Evolutionary conservation across 2,797 vertebrate species (phyloP).

Genomic region (Pangasius djambal): DNA sequence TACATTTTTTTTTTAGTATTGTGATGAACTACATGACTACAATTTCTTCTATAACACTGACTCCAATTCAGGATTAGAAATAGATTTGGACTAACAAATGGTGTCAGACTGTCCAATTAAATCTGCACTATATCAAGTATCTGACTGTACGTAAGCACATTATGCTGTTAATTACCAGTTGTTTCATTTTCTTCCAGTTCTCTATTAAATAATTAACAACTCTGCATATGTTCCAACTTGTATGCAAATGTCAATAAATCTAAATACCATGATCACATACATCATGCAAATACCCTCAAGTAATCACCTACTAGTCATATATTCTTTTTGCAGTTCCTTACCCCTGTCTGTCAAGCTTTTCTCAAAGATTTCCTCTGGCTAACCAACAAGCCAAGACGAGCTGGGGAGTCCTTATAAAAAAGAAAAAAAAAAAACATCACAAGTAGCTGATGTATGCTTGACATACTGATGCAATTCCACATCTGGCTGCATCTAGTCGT

Average conservation of each 20-base stretch:
- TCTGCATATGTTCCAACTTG: not conserved
- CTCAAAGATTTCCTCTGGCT: not conserved
- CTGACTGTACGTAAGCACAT: not conserved
- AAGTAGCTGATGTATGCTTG: conserved; percentile 9
- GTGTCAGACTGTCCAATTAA: not conserved
- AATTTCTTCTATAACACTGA: not conserved
- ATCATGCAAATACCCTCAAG: not conserved
- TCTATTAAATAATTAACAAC: not conserved
- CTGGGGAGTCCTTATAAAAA: not conserved
- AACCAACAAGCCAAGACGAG: not conserved
- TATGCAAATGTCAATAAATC: not conserved
- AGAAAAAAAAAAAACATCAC: not conserved
- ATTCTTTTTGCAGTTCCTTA: not conserved
- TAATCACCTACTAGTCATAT: not conserved
- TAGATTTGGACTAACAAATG: not conserved
- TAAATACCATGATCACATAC: not conserved
- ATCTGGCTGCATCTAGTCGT: not conserved
- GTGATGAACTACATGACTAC: not conserved
- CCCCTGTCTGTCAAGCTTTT: not conserved
- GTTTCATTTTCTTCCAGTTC: not conserved
- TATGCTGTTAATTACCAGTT: not conserved
- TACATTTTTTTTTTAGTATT: not conserved
- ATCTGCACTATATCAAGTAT: not conserved
- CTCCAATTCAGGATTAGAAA: not conserved
- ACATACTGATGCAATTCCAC: conserved; percentile 17